Conservation (phyloP, 2,797 vertebrate genomes). For the Epinephelus malabaricus region DNA sequence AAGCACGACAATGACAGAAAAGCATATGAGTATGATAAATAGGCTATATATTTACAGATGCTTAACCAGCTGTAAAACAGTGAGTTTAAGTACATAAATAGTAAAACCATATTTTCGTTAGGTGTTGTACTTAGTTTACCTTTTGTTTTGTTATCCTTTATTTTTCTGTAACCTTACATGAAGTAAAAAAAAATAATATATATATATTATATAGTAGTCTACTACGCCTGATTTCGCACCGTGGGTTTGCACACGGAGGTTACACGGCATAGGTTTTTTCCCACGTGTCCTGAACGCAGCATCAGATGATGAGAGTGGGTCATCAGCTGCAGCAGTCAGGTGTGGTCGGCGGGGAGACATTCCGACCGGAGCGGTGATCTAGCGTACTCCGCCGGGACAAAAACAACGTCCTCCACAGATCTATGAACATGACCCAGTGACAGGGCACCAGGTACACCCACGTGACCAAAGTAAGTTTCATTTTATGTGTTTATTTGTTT, state of each 20-base stretch:
- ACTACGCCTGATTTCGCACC: too few species aligned
- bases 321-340: constrained; percentile 80
- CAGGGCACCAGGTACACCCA: not conserved
- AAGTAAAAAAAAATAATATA: not conserved
- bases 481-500: too few species aligned
- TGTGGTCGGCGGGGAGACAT: constrained; percentile 74
- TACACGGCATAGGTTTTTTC: not conserved
- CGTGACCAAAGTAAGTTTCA: constrained; percentile 34
- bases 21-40: too few species aligned
- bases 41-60: too few species aligned
- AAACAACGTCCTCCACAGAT: not conserved
- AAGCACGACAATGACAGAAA: too few species aligned
- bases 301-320: constrained; percentile 67
- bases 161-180: not conserved
- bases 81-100: too few species aligned
- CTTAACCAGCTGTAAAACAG: too few species aligned
- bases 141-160: not conserved
- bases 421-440: not conserved
- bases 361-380: constrained; percentile 44
- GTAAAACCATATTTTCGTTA: too few species aligned
- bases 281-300: constrained; percentile 63
- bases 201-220: not conserved
- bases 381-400: constrained; percentile 34
- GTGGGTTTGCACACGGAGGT: not conserved
- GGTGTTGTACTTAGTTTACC: too few species aligned